Percentiles rank a stretch among this genome's conserved stretches.
Evolutionary conservation across 1,140 invertebrate species (phyloP).

Genomic region (Diuraphis noxia): DNA sequence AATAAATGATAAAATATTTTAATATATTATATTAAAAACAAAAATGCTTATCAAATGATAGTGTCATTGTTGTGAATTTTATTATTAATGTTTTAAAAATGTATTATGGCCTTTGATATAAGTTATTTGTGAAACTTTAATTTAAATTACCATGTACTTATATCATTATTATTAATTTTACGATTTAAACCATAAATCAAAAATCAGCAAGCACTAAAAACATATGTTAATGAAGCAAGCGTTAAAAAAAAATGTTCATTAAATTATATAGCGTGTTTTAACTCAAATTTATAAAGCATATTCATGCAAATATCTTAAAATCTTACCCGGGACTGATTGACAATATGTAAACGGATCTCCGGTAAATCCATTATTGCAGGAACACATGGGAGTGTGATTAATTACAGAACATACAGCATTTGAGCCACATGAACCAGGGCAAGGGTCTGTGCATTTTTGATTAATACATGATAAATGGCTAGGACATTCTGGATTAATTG

Average conservation of each 20-base stretch:
- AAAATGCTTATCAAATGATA: constrained; percentile 15
- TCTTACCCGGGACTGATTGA: constrained; percentile 57
- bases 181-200: background rate
- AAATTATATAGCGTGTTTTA: background rate
- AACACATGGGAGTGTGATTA: constrained; percentile 65
- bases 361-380: constrained; percentile 63
- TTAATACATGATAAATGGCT: constrained; percentile 63
- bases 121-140: background rate
- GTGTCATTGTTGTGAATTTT: background rate
- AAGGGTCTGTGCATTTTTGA: constrained; percentile 63
- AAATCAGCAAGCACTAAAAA: background rate
- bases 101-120: background rate
- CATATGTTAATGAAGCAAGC: background rate
- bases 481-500: constrained; percentile 65
- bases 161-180: background rate
- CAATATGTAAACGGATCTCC: constrained; percentile 68
- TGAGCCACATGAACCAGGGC: constrained; percentile 64
- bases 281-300: constrained; percentile 11
- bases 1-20: background rate
- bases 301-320: constrained; percentile 40
- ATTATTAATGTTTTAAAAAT: constrained; percentile 35
- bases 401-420: constrained; percentile 64
- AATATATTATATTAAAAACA: constrained; percentile 23
- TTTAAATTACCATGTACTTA: background rate
- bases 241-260: background rate